Conservation (phyloP, 1,140 invertebrate species). For the Camponotus pennsylvanicus region DNA sequence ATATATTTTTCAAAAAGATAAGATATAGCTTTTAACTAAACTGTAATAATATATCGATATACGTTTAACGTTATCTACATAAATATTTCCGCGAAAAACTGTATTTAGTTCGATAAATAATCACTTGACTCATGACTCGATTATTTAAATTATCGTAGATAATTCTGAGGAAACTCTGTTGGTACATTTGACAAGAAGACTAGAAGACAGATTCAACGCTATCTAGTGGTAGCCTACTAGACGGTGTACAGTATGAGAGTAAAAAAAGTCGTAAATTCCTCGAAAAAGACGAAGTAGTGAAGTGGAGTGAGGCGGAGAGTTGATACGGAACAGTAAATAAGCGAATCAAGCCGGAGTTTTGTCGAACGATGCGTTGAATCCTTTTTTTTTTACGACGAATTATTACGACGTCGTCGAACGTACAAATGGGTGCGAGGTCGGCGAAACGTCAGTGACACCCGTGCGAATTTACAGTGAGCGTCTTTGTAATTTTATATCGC, state of each 20-base stretch:
- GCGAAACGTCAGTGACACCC: constrained; percentile 1
- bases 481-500: constrained; percentile 4
- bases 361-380: constrained; percentile 57
- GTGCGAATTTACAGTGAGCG: constrained; percentile 10
- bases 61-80: too few species aligned
- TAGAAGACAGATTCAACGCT: constrained; percentile 50
- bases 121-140: background rate
- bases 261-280: constrained; percentile 56
- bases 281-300: background rate
- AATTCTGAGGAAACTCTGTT: constrained; percentile 38
- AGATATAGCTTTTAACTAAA: too few species aligned
- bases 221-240: constrained; percentile 58
- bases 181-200: constrained; percentile 3
- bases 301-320: background rate
- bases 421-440: background rate
- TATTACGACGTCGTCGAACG: background rate
- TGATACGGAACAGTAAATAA: constrained; percentile 44
- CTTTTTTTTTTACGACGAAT: constrained; percentile 24
- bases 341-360: constrained; percentile 63
- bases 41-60: too few species aligned
- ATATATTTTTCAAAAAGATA: too few species aligned
- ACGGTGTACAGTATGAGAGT: constrained; percentile 17
- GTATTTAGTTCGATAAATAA: too few species aligned
- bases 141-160: constrained; percentile 8
- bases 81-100: too few species aligned